Evolutionary conservation across 2,888 invertebrate species (phyloP).

Genomic region (Callimorpha dominula): DNA sequence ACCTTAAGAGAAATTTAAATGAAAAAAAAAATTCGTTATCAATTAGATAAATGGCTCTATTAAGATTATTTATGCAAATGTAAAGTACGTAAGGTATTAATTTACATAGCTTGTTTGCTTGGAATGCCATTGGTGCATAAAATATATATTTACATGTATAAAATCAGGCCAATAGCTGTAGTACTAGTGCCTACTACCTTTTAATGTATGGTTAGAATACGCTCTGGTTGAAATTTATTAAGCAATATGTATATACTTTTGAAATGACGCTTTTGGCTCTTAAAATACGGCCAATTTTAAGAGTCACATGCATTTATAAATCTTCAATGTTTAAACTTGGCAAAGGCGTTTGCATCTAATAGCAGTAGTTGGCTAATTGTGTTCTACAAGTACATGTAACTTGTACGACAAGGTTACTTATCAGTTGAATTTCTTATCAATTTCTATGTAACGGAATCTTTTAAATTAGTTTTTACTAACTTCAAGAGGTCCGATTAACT

Average conservation of each 20-base stretch:
- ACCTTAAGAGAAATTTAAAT: constrained; percentile 27
- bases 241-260: not conserved
- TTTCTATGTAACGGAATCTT: no score
- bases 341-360: no score
- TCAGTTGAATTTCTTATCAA: no score
- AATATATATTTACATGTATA: constrained; percentile 23
- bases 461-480: no score
- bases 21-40: constrained; percentile 46
- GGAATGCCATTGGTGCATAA: constrained; percentile 30
- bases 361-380: no score
- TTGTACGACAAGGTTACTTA: no score
- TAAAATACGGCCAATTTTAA: no score
- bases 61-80: constrained; percentile 44
- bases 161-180: constrained; percentile 16
- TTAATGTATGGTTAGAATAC: constrained; percentile 21
- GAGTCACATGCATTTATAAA: no score
- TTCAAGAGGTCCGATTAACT: no score
- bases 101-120: constrained; percentile 42
- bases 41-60: constrained; percentile 40
- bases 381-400: no score
- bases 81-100: constrained; percentile 37
- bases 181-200: constrained; percentile 5
- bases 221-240: not conserved
- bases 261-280: not conserved
- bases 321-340: no score